Base-by-base conservation (phyloP, 23 tunicate genomes). In the Styela plicata region DNA sequence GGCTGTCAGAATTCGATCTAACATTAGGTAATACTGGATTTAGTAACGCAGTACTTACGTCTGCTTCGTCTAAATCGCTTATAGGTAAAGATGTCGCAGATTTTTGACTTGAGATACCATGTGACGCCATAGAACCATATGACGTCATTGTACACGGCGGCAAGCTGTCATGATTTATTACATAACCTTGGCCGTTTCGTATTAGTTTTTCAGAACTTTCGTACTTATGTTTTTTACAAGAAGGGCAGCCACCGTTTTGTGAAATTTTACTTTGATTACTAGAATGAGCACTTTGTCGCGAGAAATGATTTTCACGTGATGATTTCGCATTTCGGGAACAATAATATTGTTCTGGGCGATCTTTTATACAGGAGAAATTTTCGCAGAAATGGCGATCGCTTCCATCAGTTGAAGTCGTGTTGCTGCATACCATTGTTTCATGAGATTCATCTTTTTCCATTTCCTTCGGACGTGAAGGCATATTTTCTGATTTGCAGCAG, bases 321-420 rank as follows among this genome's bases (percentile, higher is more conserved):
- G n/a, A n/a, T n/a, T n/a, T n/a, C n/a, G n/a, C n/a, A n/a, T n/a
- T n/a, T n/a, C n/a, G n/a, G n/a, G n/a, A n/a, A n/a, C n/a, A n/a
- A n/a, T n/a, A n/a, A n/a, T n/a, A n/a, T n/a, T n/a, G n/a, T n/a
- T n/a, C n/a, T n/a, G n/a, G n/a, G n/a, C n/a, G n/a, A n/a, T n/a
- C n/a, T n/a, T n/a, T n/a, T n/a, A n/a, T n/a, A n/a, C n/a, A n/a
- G n/a, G n/a, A n/a, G n/a, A n/a, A n/a, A n/a, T 44, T 13, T 5
- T 44, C 57, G 57, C 7, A 44, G 57, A 44, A 44, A 24, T 16
- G 81, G n/a, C 81, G 36, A 1, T 76, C 81, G 24, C 81, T 76
- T 26, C 81, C 81, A 76, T 52, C 81, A 24, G 81, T 76, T n/a
- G 81, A 44, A 21, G 81, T 76, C 17, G 81, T 76, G 66, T 76